Evolutionary conservation across 2,888 invertebrate genomes (phyloP).

Genomic region (Amphipoea oculea): DNA sequence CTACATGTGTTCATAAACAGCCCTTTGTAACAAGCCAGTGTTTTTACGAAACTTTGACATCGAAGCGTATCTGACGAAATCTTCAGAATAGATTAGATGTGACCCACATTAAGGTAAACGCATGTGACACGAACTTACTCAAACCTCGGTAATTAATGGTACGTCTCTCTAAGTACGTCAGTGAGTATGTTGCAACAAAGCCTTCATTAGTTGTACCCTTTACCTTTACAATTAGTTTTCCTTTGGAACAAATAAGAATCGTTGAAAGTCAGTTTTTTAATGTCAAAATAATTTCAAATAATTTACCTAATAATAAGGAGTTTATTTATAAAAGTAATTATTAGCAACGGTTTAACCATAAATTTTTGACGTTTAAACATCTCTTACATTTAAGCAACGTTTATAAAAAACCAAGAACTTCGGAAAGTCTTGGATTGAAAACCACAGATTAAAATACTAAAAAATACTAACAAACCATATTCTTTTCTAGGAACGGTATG

Average conservation of each 20-base stretch:
- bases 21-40: background rate
- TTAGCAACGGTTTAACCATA: too few relatives aligned
- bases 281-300: background rate
- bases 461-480: background rate
- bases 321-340: too few relatives aligned
- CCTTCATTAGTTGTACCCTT: conserved; percentile 9
- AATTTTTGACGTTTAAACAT: too few relatives aligned
- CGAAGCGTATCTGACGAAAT: conserved; percentile 28
- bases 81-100: conserved; percentile 21
- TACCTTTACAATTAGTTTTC: background rate
- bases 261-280: background rate
- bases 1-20: background rate
- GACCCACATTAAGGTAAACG: conserved; percentile 4
- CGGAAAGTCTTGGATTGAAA: background rate
- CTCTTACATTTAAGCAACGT: too few relatives aligned
- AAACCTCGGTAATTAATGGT: conserved; percentile 23
- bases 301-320: background rate
- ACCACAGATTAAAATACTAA: background rate
- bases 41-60: conserved; percentile 3
- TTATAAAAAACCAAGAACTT: background rate
- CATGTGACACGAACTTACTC: conserved; percentile 14
- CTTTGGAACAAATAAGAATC: background rate
- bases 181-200: conserved; percentile 10
- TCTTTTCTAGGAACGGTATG: background rate
- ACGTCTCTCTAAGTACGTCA: too few relatives aligned